phyloP scores from a whole-genome alignment of 2,888 invertebrate species.

The Ptychoptera contaminata region DNA sequence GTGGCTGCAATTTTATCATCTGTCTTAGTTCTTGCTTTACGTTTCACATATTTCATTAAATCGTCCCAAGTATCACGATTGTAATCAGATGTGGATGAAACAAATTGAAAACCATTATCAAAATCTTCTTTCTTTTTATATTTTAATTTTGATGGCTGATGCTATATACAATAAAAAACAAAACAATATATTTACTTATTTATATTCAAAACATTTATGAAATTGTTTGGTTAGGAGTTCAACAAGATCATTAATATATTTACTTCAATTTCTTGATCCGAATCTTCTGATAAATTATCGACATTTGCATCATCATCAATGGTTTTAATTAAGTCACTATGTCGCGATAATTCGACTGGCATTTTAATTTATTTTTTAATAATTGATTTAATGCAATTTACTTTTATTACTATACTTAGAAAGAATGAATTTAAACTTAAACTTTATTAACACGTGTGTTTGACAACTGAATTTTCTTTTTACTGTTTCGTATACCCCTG shows the following conservation, averaged over 20 bases:
- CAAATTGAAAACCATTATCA: slow-evolving; percentile 67
- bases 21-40: slow-evolving; percentile 62
- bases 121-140: slow-evolving; percentile 57
- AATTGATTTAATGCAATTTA: too few relatives aligned
- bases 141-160: slow-evolving; percentile 68
- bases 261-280: slow-evolving; percentile 68
- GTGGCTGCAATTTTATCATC: slow-evolving; percentile 68
- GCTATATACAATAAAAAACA: slow-evolving; percentile 33
- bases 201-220: background rate
- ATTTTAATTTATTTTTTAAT: too few relatives aligned
- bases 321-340: slow-evolving; percentile 56
- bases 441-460: too few relatives aligned
- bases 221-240: background rate
- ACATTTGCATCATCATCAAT: slow-evolving; percentile 73
- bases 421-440: too few relatives aligned
- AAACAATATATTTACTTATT: slow-evolving; percentile 2
- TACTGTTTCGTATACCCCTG: too few relatives aligned
- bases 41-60: slow-evolving; percentile 59
- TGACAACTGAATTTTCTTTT: too few relatives aligned
- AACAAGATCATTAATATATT: slow-evolving; percentile 10
- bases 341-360: background rate
- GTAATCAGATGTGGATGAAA: slow-evolving; percentile 60
- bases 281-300: slow-evolving; percentile 62
- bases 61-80: slow-evolving; percentile 71
- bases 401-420: too few relatives aligned